Percentiles rank a stretch among this genome's conserved stretches.
These are phyloP conservation scores for Clupea harengus DNA, from an alignment of 2,113 vertebrate species.

Conservation along the genomic window DNA sequence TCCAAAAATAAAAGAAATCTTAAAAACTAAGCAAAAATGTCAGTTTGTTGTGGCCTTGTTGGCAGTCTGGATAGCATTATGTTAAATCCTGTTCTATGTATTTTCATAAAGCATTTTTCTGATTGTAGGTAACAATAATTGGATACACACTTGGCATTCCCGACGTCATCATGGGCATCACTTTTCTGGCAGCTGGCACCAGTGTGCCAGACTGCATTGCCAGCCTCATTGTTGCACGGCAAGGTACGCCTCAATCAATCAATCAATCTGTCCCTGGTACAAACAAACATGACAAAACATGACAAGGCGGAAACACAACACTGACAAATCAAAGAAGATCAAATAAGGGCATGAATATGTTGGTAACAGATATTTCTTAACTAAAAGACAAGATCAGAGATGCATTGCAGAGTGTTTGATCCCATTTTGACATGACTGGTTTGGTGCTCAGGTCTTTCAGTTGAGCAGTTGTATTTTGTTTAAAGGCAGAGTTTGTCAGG, in stretches of 20 bases:
- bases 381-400: neutral
- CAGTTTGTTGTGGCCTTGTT: no score
- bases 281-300: neutral
- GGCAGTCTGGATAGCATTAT: no score
- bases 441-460: neutral
- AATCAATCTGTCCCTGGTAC: neutral
- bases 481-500: neutral
- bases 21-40: no score
- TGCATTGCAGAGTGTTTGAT: neutral
- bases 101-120: neutral
- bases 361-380: neutral
- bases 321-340: neutral
- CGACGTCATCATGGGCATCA: constrained; percentile 99
- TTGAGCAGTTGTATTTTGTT: neutral
- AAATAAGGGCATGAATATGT: neutral
- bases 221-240: constrained; percentile 94
- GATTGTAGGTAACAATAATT: constrained; percentile 87
- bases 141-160: constrained; percentile 97
- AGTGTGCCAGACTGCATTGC: constrained; percentile 98
- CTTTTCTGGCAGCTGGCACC: constrained; percentile 95
- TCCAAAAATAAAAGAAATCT: no score
- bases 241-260: constrained; percentile 75
- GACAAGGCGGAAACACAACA: neutral
- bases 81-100: no score
- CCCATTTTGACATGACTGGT: neutral